phyloP scores from a whole-genome alignment of 1,140 invertebrate genomes.

The Stenopsyche tienmushanensis region DNA sequence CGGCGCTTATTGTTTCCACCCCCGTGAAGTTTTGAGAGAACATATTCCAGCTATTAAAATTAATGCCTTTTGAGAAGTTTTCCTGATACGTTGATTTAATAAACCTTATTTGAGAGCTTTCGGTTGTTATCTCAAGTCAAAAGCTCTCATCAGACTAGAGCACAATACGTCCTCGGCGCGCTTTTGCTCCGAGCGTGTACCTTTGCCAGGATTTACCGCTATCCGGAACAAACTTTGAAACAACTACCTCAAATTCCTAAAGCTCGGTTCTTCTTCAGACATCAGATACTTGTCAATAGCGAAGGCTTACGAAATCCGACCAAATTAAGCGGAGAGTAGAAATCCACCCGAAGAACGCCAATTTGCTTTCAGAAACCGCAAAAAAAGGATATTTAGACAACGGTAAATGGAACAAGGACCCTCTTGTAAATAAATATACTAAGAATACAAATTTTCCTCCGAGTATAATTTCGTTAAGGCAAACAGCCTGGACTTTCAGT shows the following conservation, averaged over 20 bases:
- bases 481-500: background rate
- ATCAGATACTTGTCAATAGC: too few species aligned
- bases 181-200: background rate
- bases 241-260: too few species aligned
- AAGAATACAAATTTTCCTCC: too few species aligned
- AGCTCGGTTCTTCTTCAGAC: too few species aligned
- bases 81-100: constrained; percentile 20
- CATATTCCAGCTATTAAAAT: constrained; percentile 18
- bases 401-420: background rate
- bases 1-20: constrained; percentile 15
- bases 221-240: background rate
- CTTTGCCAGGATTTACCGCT: background rate
- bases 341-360: background rate
- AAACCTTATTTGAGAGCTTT: constrained; percentile 11
- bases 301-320: background rate
- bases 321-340: background rate
- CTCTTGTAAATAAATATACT: background rate
- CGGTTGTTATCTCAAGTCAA: background rate
- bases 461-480: background rate
- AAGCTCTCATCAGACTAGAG: background rate
- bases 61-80: constrained; percentile 13
- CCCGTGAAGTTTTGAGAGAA: constrained; percentile 2
- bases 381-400: too few species aligned
- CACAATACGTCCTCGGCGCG: background rate
- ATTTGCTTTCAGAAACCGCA: background rate